Evolutionary conservation across 2,888 invertebrate species (phyloP), one percentile per base, ranked within the genome.

Genomic region (Andrena praecox): DNA sequence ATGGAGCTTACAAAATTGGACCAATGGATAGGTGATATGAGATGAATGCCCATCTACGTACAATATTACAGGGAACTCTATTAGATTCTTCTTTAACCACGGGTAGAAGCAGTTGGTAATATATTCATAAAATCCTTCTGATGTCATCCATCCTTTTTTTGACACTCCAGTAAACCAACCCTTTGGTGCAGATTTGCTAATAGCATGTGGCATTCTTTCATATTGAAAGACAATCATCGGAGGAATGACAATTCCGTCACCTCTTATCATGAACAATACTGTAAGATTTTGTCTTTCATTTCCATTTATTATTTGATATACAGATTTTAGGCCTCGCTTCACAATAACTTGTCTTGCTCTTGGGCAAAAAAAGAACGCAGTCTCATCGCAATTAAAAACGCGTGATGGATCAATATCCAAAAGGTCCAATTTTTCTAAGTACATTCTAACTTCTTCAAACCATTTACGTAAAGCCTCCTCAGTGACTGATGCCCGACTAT

Each of bases 101-200:
- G n/a, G 50, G 6, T 50, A 50, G n/a, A 50, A 5, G n/a, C n/a
- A 50, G n/a, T 50, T 50, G 5, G 50, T 50, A 50, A 50, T 5
- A 50, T 50, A 50, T 50, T 50, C 50, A 50, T 50, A 50, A 50
- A 50, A 50, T n/a, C n/a, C n/a, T 0, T 50, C 1, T 50, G 50
- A 50, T 50, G 50, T 50, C 50, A n/a, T 50, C 50, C n/a, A 50
- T 50, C 50, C 12, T 50, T 50, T 50, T 50, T n/a, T 50, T n/a
- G 50, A 50, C n/a, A 50, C 50, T 5, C 35, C 35, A 35, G 10
- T 35, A 50, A 50, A 50, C 50, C 12, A 50, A n/a, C 50, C 50
- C 50, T 50, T 50, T 0, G 6, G 50, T 1, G n/a, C 6, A 50
- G 50, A 50, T 50, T 50, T 50, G n/a, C 1, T 50, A 50, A 50